Evolutionary conservation across 1,140 invertebrate species (phyloP).

Genomic region (Scylla paramamosain): DNA sequence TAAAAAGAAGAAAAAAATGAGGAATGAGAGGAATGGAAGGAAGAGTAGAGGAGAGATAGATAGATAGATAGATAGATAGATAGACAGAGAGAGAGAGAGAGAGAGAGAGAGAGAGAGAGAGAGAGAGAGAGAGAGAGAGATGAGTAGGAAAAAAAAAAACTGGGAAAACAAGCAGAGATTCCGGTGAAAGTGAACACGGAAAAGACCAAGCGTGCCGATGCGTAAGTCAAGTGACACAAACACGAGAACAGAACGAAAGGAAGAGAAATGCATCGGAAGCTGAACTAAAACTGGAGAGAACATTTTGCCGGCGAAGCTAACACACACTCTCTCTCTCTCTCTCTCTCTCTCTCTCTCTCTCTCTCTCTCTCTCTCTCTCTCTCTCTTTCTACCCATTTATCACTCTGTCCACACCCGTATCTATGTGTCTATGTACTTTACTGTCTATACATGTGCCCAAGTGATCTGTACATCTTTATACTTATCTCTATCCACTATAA

Average conservation of each 20-base stretch:
- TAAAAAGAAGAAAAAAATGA: too few relatives aligned
- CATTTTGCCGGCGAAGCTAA: not conserved
- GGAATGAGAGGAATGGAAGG: too few relatives aligned
- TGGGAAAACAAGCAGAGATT: not conserved
- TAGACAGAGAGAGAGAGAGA: not conserved
- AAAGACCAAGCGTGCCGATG: not conserved
- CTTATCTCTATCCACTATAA: too few relatives aligned
- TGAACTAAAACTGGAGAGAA: not conserved
- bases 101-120: not conserved
- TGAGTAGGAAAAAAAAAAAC: not conserved
- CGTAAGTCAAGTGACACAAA: not conserved
- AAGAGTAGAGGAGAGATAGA: too few relatives aligned
- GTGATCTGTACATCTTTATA: too few relatives aligned
- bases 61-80: too few relatives aligned
- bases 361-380: not conserved
- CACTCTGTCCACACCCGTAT: not conserved
- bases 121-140: not conserved
- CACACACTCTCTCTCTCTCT: not conserved
- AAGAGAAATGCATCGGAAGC: not conserved
- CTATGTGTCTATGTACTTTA: not conserved
- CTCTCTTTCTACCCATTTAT: not conserved
- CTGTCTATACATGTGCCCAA: not conserved
- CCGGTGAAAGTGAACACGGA: not conserved
- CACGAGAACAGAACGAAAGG: not conserved
- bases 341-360: not conserved